Base-by-base conservation (phyloP, 2,888 invertebrate genomes). In the Nymphalis urticae region DNA sequence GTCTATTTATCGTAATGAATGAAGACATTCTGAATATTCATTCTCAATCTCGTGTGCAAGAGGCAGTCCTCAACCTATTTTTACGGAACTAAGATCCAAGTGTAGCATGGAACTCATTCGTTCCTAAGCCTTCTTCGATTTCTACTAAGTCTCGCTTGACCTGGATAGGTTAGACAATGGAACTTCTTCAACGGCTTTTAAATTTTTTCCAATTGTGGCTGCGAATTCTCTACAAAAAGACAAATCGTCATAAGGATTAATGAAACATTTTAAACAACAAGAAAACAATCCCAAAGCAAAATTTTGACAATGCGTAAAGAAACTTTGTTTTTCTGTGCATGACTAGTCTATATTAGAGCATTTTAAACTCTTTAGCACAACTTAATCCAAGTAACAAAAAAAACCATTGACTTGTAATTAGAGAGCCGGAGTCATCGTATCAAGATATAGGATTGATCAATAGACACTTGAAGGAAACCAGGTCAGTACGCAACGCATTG, bases 401-500 rank as follows among this genome's bases (percentile, higher is more conserved):
- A 56, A 27, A 27, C 19, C 21, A 6, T 24, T 9, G 19, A 17
- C 32, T 7, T 13, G 58, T 58, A 58, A 58, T 58, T 58, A 58
- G 19, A 58, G 36, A 58, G 19, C 54, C 32, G 27, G 3, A 56
- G 16, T 56, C 54, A 32, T 42, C 42, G 42, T 32, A 56, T 56
- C 58, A 58, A 42, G 58, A 58, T 58, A 58, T 58, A 21, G 54
- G 17, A 56, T 32, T 63, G 68, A 70, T 72, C 70, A 59, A 66
- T 58, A 66, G 68, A 50, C 65, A 60, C 72, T 72, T 63, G 63
- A 61, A 58, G 70, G 62, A 67, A 68, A 72, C 47, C 70, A 48
- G 72, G 72, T 72, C 72, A 70, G 58, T 42, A 58, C 19, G 66
- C 61, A 66, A 63, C 60, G 66, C 65, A 62, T 62, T 67, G 66